phyloP scores from a whole-genome alignment of 1,140 invertebrate species.

The Diachasma alloeum region DNA sequence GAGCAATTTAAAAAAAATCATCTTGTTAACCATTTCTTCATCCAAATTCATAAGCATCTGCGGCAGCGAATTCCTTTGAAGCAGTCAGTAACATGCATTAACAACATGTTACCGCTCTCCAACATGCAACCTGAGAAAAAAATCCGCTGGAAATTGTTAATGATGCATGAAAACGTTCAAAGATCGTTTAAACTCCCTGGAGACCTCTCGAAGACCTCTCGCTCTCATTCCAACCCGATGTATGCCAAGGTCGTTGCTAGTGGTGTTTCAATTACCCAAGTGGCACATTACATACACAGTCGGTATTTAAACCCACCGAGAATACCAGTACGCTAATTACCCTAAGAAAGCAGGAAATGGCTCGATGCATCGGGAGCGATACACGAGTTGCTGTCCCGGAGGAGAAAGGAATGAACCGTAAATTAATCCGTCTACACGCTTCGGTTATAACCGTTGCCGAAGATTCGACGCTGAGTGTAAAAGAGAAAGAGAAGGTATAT shows the following conservation, averaged over 20 bases:
- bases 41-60: neutral
- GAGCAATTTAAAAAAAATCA: neutral
- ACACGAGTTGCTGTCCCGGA: neutral
- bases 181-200: neutral
- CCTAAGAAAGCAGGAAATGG: slow-evolving; percentile 7
- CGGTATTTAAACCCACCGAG: slow-evolving; percentile 16
- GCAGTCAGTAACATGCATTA: neutral
- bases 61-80: neutral
- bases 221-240: slow-evolving; percentile 4
- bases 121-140: neutral
- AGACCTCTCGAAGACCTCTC: neutral
- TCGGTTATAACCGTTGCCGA: neutral
- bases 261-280: slow-evolving; percentile 17
- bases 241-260: slow-evolving; percentile 19
- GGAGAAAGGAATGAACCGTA: neutral
- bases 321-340: slow-evolving; percentile 17
- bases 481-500: slow-evolving; percentile 15
- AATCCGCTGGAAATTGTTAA: neutral
- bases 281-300: slow-evolving; percentile 1
- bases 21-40: neutral
- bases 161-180: slow-evolving; percentile 15
- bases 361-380: neutral
- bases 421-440: neutral
- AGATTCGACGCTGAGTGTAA: neutral
- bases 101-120: neutral